phyloP scores from a whole-genome alignment of 2,797 vertebrate genomes.

The Pangasius sanitwongsei region DNA sequence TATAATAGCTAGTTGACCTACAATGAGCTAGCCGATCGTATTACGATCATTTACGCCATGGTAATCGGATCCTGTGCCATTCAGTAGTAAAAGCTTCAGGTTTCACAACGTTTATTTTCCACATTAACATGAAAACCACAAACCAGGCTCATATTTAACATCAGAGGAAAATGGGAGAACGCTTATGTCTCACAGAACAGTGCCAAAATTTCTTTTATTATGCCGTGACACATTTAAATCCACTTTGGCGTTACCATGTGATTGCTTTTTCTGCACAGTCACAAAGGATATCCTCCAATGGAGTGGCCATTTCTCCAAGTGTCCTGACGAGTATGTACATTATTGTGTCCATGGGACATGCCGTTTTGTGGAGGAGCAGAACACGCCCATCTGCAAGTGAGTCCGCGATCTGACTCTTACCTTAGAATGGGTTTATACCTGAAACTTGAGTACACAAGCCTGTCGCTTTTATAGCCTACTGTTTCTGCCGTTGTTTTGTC shows the following conservation, averaged over 20 bases:
- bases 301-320: constrained; percentile 83
- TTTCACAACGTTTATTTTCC: constrained; percentile 44
- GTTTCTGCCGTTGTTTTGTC: not conserved
- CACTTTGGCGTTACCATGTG: not conserved
- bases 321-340: constrained; percentile 78
- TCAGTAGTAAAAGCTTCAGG: constrained; percentile 46
- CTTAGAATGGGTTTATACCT: not conserved
- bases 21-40: constrained; percentile 25
- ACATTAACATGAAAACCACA: not conserved
- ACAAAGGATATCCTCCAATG: constrained; percentile 56
- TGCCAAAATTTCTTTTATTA: not conserved
- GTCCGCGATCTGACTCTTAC: constrained; percentile 41
- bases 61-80: constrained; percentile 60
- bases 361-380: constrained; percentile 82
- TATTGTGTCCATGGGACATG: constrained; percentile 90
- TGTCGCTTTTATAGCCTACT: not conserved
- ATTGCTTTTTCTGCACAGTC: constrained; percentile 21
- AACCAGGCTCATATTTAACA: not conserved
- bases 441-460: not conserved
- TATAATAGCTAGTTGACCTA: constrained; percentile 18
- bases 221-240: not conserved
- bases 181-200: not conserved
- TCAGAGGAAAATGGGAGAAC: not conserved
- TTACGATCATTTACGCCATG: constrained; percentile 38
- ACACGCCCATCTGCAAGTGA: constrained; percentile 84